Percentiles rank a stretch among this genome's conserved stretches.
These are phyloP conservation scores for Siniperca undulata DNA, from an alignment of 2,797 vertebrate genomes.

Conservation along the genomic window DNA sequence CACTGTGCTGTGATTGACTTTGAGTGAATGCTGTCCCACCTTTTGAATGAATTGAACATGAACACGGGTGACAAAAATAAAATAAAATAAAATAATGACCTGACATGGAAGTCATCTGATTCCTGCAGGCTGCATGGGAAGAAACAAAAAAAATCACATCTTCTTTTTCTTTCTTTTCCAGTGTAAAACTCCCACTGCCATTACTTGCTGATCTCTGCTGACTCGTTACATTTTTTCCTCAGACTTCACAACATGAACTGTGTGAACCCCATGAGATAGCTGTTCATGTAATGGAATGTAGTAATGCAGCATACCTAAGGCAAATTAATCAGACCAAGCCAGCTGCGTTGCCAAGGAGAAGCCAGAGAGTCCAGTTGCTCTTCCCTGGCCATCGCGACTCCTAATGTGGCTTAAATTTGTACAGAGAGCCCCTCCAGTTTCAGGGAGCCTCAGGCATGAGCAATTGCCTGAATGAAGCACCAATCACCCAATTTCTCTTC, in stretches of 20 bases:
- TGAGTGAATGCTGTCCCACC: conserved; percentile 78
- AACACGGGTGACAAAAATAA: conserved; percentile 60
- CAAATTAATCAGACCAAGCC: conserved; percentile 56
- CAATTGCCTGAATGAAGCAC: conserved; percentile 50
- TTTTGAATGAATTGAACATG: conserved; percentile 75
- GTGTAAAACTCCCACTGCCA: conserved; percentile 13
- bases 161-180: conserved; percentile 25
- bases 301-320: conserved; percentile 46
- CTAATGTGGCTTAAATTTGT: conserved; percentile 62
- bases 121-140: conserved; percentile 45
- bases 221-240: conserved; percentile 55
- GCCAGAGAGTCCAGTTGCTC: conserved; percentile 36
- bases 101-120: conserved; percentile 68
- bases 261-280: conserved; percentile 50
- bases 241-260: conserved; percentile 49
- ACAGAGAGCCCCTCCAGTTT: conserved; percentile 49
- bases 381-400: conserved; percentile 39
- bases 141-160: conserved; percentile 30
- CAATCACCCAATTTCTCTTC: conserved; percentile 56
- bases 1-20: conserved; percentile 77
- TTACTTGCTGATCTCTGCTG: conserved; percentile 65
- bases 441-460: conserved; percentile 43
- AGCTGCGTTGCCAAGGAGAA: conserved; percentile 35
- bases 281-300: conserved; percentile 51
- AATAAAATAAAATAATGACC: conserved; percentile 46